Evolutionary conservation across 2,888 invertebrate genomes (phyloP).

Genomic region (Lasioglossum pauxillum): DNA sequence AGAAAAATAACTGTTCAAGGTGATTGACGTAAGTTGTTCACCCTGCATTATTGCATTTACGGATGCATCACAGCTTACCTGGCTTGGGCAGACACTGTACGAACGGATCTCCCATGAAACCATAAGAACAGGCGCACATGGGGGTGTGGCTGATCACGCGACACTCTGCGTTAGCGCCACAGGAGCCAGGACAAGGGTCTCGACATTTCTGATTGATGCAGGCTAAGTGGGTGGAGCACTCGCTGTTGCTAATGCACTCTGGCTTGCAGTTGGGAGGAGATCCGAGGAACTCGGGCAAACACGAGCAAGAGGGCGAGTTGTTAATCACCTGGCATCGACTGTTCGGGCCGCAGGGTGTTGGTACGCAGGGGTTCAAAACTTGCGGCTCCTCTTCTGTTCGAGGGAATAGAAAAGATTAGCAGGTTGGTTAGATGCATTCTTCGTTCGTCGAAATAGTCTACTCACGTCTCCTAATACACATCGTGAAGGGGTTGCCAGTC

Average conservation of each 20-base stretch:
- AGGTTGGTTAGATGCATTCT: conserved; percentile 49
- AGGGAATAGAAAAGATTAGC: conserved; percentile 33
- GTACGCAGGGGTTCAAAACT: conserved; percentile 82
- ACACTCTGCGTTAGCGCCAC: conserved; percentile 91
- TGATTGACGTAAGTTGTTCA: background rate
- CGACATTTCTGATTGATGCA: conserved; percentile 92
- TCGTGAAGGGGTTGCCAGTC: conserved; percentile 92
- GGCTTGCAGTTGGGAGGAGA: conserved; percentile 91
- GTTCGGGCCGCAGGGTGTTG: conserved; percentile 85
- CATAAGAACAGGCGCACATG: conserved; percentile 88
- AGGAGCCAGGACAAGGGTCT: conserved; percentile 92
- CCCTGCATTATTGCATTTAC: background rate
- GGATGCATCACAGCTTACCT: conserved; percentile 67
- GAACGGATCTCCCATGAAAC: conserved; percentile 87
- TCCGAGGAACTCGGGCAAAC: conserved; percentile 90
- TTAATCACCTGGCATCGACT: conserved; percentile 89
- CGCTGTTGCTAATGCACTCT: conserved; percentile 91
- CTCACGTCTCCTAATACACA: conserved; percentile 85
- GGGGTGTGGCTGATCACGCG: conserved; percentile 91
- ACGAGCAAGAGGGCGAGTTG: conserved; percentile 87
- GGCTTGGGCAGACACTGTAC: conserved; percentile 73
- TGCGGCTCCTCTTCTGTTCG: conserved; percentile 54
- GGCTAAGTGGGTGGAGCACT: conserved; percentile 90
- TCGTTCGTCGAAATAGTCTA: conserved; percentile 23
- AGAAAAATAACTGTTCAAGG: background rate